Evolutionary conservation across 2,888 invertebrate genomes (phyloP).

Genomic region (Xestobium rufovillosum): DNA sequence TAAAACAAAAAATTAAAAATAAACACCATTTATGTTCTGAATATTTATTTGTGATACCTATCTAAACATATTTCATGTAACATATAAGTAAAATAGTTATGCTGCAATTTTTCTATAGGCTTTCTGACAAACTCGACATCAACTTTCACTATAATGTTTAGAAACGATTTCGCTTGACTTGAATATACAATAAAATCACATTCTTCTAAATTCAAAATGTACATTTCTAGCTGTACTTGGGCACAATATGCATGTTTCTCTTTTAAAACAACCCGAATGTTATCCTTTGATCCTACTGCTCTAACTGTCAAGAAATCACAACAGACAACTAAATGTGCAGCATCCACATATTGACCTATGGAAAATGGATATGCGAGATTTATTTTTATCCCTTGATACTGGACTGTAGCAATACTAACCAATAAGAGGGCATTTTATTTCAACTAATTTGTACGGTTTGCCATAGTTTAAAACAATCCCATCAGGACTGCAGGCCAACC

Average conservation of each 20-base stretch:
- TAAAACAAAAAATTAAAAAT: too few species aligned
- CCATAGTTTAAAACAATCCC: neutral
- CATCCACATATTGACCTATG: slow-evolving; percentile 4
- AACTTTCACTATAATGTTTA: neutral
- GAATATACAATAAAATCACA: slow-evolving; percentile 1
- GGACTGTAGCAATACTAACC: neutral
- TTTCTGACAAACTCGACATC: neutral
- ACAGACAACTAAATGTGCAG: slow-evolving; percentile 1
- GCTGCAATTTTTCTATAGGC: neutral
- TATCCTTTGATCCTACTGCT: slow-evolving; percentile 1
- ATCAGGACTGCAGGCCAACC: neutral
- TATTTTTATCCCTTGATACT: too few species aligned
- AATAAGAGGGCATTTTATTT: neutral
- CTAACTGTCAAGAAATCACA: slow-evolving; percentile 2
- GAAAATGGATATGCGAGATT: slow-evolving; percentile 3
- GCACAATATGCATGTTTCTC: neutral
- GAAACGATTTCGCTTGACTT: neutral
- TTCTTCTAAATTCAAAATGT: neutral
- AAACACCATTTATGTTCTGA: too few species aligned
- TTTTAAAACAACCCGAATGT: neutral
- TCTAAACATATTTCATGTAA: slow-evolving; percentile 1
- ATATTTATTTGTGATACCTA: neutral
- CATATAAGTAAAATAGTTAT: neutral
- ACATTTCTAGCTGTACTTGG: neutral
- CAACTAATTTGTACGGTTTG: neutral